A percentile compares a stretch with the other conserved stretches of the same genome.
phyloP scores from a whole-genome alignment of 2,113 vertebrate species.

The Colinus virginianus region DNA sequence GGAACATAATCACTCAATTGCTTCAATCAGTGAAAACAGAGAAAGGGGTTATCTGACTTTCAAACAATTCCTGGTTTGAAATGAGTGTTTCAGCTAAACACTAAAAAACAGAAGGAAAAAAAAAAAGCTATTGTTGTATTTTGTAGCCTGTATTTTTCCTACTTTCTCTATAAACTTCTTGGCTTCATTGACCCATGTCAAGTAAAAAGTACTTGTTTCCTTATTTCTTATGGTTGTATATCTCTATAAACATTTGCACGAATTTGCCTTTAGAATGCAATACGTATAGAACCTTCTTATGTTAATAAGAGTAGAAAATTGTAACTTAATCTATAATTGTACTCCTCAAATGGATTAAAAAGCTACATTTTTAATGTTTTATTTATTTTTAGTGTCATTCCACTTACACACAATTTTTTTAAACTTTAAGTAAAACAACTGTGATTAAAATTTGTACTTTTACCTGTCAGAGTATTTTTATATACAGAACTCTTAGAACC shows the following conservation, averaged over 20 bases:
- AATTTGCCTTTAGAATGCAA: background rate
- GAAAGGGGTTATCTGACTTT: background rate
- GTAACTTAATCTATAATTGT: background rate
- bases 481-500: background rate
- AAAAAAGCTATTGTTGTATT: background rate
- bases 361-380: background rate
- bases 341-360: background rate
- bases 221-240: background rate
- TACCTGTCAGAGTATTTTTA: background rate
- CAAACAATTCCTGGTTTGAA: background rate
- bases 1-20: background rate
- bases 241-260: background rate
- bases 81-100: background rate
- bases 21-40: background rate
- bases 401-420: background rate
- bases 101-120: background rate
- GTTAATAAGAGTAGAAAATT: background rate
- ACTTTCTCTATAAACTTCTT: background rate
- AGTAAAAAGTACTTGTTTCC: background rate
- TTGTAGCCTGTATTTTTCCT: background rate
- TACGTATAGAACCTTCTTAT: background rate
- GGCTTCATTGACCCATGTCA: background rate
- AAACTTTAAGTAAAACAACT: background rate
- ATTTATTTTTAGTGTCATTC: background rate
- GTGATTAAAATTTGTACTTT: background rate